These are phyloP conservation scores for Datnioides undecimradiatus DNA, from an alignment of 2,113 vertebrate genomes.

Conservation along the genomic window DNA sequence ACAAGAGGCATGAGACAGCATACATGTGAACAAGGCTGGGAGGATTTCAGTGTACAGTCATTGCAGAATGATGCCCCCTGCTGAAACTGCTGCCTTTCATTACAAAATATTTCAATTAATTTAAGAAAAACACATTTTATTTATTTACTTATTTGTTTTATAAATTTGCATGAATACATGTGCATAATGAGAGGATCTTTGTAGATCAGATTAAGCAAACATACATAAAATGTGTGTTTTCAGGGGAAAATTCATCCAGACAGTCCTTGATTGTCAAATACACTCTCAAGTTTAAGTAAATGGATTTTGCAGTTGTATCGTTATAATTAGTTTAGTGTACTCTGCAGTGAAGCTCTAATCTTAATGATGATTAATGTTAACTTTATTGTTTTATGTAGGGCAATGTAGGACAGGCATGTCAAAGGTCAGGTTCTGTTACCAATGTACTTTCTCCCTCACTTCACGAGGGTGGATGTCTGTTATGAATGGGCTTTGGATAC, in stretches of 20 bases:
- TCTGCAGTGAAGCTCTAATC: not conserved
- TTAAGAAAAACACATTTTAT: too few species aligned
- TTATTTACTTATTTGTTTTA: not conserved
- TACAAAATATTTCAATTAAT: not conserved
- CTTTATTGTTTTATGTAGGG: not conserved
- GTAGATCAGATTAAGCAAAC: not conserved
- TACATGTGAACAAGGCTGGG: not conserved
- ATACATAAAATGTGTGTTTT: not conserved
- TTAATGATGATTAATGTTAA: not conserved
- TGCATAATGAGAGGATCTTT: not conserved
- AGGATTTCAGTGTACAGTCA: not conserved
- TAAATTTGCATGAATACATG: not conserved
- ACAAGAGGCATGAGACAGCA: not conserved
- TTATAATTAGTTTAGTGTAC: too few species aligned
- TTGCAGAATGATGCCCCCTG: constrained; percentile 66
- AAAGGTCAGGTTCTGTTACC: constrained; percentile 4
- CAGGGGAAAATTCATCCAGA: not conserved
- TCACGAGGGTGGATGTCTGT: not conserved
- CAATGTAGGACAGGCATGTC: not conserved
- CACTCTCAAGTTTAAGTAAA: not conserved
- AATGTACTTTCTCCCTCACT: not conserved
- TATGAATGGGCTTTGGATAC: not conserved
- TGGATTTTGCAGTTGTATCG: not conserved
- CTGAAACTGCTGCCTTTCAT: constrained; percentile 24
- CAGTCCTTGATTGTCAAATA: not conserved